Evolutionary conservation across 1,140 invertebrate genomes (phyloP).

Genomic region (Drosophila bipectinata): DNA sequence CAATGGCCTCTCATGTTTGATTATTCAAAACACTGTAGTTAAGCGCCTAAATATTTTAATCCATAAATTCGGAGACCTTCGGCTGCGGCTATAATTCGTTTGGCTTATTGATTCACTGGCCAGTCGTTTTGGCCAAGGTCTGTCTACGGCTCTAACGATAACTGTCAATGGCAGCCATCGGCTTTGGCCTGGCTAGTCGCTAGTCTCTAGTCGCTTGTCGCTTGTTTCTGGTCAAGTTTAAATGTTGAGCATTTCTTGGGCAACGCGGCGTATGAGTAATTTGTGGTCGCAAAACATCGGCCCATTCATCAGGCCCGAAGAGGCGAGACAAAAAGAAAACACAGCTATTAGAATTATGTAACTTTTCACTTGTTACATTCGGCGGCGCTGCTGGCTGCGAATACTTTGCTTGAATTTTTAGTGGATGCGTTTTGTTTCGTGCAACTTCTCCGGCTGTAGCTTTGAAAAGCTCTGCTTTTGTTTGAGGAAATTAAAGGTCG

Average conservation of each 20-base stretch:
- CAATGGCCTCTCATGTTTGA: background rate
- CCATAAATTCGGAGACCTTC: conserved; percentile 23
- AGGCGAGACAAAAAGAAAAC: conserved; percentile 33
- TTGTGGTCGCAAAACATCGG: conserved; percentile 25
- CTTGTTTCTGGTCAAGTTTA: conserved; percentile 52
- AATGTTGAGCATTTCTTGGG: conserved; percentile 64
- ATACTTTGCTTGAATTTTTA: conserved; percentile 2
- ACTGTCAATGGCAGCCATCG: conserved; percentile 36
- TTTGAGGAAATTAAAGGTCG: conserved; percentile 43
- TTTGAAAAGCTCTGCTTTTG: background rate
- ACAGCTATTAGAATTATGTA: conserved; percentile 65
- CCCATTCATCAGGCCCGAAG: conserved; percentile 46
- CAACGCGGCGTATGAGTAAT: conserved; percentile 68
- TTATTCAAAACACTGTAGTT: background rate
- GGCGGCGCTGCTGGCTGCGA: background rate
- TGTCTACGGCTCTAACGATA: conserved; percentile 38
- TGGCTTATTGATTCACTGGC: conserved; percentile 24
- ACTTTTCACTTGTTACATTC: conserved; percentile 48
- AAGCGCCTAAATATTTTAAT: background rate
- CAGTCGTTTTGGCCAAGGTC: conserved; percentile 37
- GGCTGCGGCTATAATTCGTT: conserved; percentile 3
- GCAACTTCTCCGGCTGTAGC: background rate
- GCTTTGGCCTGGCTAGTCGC: conserved; percentile 1
- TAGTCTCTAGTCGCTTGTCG: background rate
- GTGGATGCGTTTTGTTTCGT: conserved; percentile 9